Evolutionary conservation across 2,888 invertebrate species (phyloP), one percentile per base, ranked within the genome.

Genomic region (Blomia tropicalis): DNA sequence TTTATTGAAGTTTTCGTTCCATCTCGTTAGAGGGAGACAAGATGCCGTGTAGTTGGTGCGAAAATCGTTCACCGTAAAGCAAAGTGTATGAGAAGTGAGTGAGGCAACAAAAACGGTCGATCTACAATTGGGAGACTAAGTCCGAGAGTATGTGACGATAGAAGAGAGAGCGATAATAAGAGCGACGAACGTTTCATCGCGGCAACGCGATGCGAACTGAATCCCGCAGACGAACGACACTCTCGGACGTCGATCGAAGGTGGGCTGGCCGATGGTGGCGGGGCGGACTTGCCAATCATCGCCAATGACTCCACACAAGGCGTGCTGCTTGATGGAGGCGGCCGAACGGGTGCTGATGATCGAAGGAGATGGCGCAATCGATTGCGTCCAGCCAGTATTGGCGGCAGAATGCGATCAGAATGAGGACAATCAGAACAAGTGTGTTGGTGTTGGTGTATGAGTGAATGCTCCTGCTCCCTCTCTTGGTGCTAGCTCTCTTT

Each of bases 321-420:
- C 17, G 25, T 31, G 25, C 19, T 22, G 31, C 30, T 30, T 29
- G 25, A 27, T 56, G 56, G 17, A 47, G 47, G 47, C 56, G 56
- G 56, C 56, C 22, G 56, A 31, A 56, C 32, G n/a, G 56, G 29
- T 32, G 30, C 29, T 59, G 56, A n/a, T 23, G 30, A 30, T 59
- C 27, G 59, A 58, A 53, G 58, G 41, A 62, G 53, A 56, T 56
- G 56, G 56, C 56, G 56, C 56, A 56, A 56, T 56, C 29, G 56
- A 56, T 56, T 54, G 11, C 25, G 11, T 54, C 25, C 25, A 19
- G 11, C 11, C 29, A n/a, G 56, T 27, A 56, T 56, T 27, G 29
- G 29, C 25, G 17, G 29, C 29, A 19, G 56, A 47, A 31, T 56
- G 56, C 25, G 31, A 36, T n/a, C 29, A 27, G 54, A 54, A 54